phyloP scores from a whole-genome alignment of 2,797 vertebrate genomes.

The Falco peregrinus region DNA sequence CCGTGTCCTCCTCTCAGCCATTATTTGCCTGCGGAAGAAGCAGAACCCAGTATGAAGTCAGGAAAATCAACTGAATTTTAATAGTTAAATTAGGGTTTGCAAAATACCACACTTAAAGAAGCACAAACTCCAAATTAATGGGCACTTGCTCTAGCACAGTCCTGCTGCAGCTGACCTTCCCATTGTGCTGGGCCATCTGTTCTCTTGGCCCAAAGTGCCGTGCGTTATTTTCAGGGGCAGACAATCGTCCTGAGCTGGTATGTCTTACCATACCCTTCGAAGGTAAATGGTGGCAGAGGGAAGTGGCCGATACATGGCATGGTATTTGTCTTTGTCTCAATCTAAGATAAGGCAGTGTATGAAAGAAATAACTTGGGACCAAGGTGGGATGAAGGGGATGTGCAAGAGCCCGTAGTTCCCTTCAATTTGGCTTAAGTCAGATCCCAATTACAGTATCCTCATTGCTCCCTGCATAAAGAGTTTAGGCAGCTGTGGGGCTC shows the following conservation, averaged over 20 bases:
- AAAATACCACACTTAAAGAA: conserved; percentile 6
- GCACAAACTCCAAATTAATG: background rate
- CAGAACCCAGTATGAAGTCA: background rate
- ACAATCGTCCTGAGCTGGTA: background rate
- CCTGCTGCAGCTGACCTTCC: background rate
- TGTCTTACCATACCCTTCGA: background rate
- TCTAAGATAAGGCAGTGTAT: background rate
- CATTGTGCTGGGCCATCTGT: background rate
- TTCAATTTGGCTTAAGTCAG: background rate
- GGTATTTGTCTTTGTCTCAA: background rate
- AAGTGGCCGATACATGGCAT: background rate
- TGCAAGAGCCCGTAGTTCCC: background rate
- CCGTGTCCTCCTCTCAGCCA: background rate
- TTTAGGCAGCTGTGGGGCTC: background rate
- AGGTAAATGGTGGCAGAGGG: background rate
- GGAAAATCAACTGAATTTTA: conserved; percentile 7
- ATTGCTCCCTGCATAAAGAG: background rate
- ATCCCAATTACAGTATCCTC: background rate
- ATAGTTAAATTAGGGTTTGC: background rate
- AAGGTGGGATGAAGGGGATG: background rate
- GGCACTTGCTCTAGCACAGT: background rate
- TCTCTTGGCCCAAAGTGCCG: background rate
- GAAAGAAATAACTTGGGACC: background rate
- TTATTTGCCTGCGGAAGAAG: background rate
- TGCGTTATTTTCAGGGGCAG: background rate